Evolutionary conservation across 2,113 vertebrate genomes (phyloP).

Genomic region (Pangasianodon gigas): DNA sequence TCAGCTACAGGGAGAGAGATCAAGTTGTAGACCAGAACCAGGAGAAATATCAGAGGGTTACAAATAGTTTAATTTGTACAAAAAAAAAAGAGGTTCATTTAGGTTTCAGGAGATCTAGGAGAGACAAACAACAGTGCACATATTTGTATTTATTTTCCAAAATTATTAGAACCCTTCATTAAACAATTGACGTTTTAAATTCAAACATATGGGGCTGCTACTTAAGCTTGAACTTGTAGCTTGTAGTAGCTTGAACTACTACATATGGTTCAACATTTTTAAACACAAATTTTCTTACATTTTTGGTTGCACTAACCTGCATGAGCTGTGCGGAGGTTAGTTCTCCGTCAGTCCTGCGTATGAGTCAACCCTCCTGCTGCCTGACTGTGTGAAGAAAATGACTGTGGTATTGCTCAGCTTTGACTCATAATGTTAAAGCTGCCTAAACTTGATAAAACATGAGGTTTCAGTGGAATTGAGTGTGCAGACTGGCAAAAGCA

Average conservation of each 20-base stretch:
- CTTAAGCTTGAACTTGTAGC: too few relatives aligned
- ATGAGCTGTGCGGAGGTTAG: not conserved
- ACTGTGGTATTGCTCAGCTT: conserved; percentile 10
- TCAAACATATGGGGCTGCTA: not conserved
- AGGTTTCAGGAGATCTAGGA: not conserved
- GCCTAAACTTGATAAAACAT: not conserved
- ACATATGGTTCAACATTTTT: not conserved
- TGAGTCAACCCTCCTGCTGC: not conserved
- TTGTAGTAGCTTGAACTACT: too few relatives aligned
- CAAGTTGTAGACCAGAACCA: not conserved
- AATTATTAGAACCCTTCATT: not conserved
- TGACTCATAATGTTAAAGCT: conserved; percentile 2
- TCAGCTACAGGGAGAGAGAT: not conserved
- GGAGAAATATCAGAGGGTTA: not conserved
- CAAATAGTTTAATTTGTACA: not conserved
- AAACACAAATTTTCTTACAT: not conserved
- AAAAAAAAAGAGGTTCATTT: not conserved
- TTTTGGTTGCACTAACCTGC: not conserved
- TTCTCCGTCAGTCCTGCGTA: not conserved
- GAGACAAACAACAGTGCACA: not conserved
- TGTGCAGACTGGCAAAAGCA: not conserved
- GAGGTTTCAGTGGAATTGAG: not conserved
- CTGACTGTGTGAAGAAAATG: not conserved
- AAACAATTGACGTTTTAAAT: not conserved
- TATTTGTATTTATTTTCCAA: not conserved